Conservation (phyloP, 2,797 vertebrate species). For the Alca torda region DNA sequence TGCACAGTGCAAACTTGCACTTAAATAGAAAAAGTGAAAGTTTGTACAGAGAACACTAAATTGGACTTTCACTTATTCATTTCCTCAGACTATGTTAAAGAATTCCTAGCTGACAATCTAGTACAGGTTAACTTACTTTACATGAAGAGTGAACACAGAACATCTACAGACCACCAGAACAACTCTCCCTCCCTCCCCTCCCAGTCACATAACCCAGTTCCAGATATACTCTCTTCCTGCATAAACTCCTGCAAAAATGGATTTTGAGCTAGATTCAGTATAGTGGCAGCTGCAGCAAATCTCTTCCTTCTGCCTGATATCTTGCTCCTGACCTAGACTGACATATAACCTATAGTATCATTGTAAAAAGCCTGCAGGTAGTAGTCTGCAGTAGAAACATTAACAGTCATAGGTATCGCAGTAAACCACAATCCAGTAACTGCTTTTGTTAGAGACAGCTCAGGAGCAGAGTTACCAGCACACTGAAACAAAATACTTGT, state of each 20-base stretch:
- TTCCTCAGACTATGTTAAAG: neutral
- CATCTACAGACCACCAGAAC: neutral
- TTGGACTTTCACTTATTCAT: neutral
- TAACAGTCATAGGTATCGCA: neutral
- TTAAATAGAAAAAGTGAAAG: neutral
- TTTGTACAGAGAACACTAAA: neutral
- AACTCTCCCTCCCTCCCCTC: accelerated
- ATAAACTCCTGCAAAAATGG: neutral
- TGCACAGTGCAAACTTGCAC: neutral
- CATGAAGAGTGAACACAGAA: neutral
- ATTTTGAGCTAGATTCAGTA: neutral
- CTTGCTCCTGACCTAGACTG: neutral
- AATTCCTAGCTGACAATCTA: neutral
- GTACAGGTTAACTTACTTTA: neutral
- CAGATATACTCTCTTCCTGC: neutral
- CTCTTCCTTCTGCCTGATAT: neutral
- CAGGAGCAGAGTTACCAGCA: neutral
- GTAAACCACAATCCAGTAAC: neutral
- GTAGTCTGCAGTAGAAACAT: neutral
- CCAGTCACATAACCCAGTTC: neutral
- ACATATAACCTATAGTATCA: neutral
- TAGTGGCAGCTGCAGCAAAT: neutral
- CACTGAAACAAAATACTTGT: neutral
- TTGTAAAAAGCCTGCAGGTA: neutral
- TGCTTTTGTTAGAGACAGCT: neutral